A percentile compares a stretch with the other conserved stretches of the same genome.
These are phyloP conservation scores for Antheraea mylitta DNA, from an alignment of 1,140 invertebrate species.

Conservation along the genomic window DNA sequence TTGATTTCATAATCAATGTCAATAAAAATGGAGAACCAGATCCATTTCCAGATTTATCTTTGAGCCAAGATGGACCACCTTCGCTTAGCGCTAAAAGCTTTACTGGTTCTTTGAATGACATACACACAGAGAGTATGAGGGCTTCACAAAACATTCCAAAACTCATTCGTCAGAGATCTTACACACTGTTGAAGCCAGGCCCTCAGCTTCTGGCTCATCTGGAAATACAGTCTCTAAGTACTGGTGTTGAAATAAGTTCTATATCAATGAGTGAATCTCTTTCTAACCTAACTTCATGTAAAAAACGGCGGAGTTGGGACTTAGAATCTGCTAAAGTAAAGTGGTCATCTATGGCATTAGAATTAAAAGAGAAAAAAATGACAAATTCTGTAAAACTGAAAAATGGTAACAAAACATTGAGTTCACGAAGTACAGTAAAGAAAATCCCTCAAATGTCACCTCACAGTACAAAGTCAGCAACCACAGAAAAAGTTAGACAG, in stretches of 20 bases:
- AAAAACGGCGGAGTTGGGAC: slow-evolving; percentile 79
- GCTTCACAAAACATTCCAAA: slow-evolving; percentile 57
- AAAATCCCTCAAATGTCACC: slow-evolving; percentile 27
- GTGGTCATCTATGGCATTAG: slow-evolving; percentile 63
- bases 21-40: slow-evolving; percentile 41
- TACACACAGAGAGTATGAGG: slow-evolving; percentile 55
- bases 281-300: slow-evolving; percentile 45
- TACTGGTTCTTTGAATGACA: slow-evolving; percentile 70
- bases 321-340: slow-evolving; percentile 68
- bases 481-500: slow-evolving; percentile 34
- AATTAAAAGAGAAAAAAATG: slow-evolving; percentile 56
- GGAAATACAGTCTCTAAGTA: slow-evolving; percentile 72
- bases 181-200: slow-evolving; percentile 81
- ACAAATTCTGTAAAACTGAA: slow-evolving; percentile 18
- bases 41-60: slow-evolving; percentile 33
- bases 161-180: slow-evolving; percentile 81
- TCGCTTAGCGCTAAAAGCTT: slow-evolving; percentile 69
- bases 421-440: slow-evolving; percentile 26
- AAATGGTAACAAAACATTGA: slow-evolving; percentile 26
- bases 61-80: slow-evolving; percentile 50
- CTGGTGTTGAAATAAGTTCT: slow-evolving; percentile 72
- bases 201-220: slow-evolving; percentile 81
- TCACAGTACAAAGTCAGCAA: slow-evolving; percentile 38
- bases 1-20: slow-evolving; percentile 26
- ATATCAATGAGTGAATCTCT: slow-evolving; percentile 71